Percentiles rank a stretch among this genome's conserved stretches.
phyloP scores from a whole-genome alignment of 1,140 invertebrate species.

The Pogonognathellus flavescens region DNA sequence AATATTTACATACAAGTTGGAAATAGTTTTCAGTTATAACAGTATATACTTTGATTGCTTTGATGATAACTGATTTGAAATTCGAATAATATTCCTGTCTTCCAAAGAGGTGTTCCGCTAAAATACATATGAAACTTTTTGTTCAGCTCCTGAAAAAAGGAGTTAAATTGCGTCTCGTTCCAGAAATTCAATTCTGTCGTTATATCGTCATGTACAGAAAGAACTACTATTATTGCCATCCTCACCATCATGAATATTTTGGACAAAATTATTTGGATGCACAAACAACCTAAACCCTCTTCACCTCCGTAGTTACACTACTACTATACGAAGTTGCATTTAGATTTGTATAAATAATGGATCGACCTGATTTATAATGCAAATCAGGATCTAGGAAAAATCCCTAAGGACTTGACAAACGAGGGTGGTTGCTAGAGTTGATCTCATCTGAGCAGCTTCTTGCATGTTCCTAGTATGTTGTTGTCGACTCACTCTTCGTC shows the following conservation, averaged over 20 bases:
- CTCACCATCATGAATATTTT: conserved; percentile 36
- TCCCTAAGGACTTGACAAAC: conserved; percentile 38
- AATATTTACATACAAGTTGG: neutral
- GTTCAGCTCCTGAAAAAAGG: too few relatives aligned
- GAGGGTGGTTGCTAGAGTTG: conserved; percentile 9
- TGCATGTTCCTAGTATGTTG: neutral
- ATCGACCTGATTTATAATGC: conserved; percentile 48
- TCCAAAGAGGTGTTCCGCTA: too few relatives aligned
- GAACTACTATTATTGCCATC: neutral
- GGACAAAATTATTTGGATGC: neutral
- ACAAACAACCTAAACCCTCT: neutral
- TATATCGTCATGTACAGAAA: neutral
- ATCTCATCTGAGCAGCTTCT: conserved; percentile 24
- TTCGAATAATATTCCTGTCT: neutral
- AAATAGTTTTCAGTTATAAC: neutral
- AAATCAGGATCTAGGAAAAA: conserved; percentile 24
- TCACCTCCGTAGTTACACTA: neutral
- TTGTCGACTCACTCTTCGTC: too few relatives aligned
- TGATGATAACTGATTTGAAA: neutral
- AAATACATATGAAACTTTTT: too few relatives aligned
- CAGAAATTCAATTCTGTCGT: neutral
- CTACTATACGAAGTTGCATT: neutral
- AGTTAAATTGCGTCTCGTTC: neutral
- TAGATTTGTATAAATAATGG: conserved; percentile 48
- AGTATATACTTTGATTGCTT: neutral